phyloP scores from a whole-genome alignment of 2,888 invertebrate genomes.

The Noctuana brunneofusca region DNA sequence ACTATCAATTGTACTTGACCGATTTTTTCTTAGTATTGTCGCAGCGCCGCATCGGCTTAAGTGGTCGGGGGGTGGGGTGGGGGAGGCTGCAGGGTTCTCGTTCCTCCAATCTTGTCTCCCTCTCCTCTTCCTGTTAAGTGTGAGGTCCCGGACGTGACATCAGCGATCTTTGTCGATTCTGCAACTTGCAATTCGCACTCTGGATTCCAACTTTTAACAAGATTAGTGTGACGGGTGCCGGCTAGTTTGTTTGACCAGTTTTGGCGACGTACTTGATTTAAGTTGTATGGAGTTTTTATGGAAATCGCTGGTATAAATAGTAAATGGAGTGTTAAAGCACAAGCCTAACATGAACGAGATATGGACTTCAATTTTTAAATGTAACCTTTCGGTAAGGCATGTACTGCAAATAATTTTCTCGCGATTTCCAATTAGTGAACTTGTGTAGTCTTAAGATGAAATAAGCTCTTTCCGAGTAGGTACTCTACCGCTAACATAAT shows the following conservation, averaged over 20 bases:
- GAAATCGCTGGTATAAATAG: not conserved
- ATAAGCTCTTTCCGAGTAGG: not conserved
- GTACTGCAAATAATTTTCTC: slow-evolving; percentile 1
- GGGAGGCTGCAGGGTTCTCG: slow-evolving; percentile 38
- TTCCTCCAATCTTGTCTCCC: slow-evolving; percentile 33
- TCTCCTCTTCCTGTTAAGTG: slow-evolving; percentile 33
- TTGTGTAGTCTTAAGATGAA: slow-evolving; percentile 12
- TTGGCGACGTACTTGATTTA: not conserved
- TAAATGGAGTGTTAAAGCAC: not conserved
- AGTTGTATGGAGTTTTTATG: not conserved
- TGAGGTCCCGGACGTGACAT: slow-evolving; percentile 49
- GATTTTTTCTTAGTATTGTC: slow-evolving; percentile 35
- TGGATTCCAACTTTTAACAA: slow-evolving; percentile 39
- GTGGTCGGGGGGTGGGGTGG: slow-evolving; percentile 9
- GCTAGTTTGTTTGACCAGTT: slow-evolving; percentile 23
- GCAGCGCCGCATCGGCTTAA: slow-evolving; percentile 34
- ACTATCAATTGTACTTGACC: slow-evolving; percentile 34
- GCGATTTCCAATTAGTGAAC: slow-evolving; percentile 1
- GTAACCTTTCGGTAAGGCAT: not conserved
- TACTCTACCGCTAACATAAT: not conserved
- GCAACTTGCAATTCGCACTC: slow-evolving; percentile 38
- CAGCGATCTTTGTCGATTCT: slow-evolving; percentile 48
- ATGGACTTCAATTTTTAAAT: not conserved
- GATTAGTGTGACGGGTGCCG: slow-evolving; percentile 34
- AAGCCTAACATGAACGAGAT: not conserved